These are phyloP conservation scores for Agapostemon virescens DNA, from an alignment of 2,888 invertebrate species.

Conservation along the genomic window DNA sequence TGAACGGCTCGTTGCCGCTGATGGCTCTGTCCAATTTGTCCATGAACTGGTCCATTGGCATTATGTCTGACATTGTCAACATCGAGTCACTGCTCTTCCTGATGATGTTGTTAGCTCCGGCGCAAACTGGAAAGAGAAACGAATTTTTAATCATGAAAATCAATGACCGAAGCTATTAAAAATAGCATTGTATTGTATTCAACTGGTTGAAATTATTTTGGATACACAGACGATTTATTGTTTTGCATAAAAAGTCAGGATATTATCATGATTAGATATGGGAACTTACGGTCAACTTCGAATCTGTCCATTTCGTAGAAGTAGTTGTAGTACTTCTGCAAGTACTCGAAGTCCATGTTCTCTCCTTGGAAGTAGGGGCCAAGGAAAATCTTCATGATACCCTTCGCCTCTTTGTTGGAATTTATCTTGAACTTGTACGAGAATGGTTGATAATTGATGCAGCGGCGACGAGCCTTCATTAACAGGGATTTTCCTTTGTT, in stretches of 20 bases:
- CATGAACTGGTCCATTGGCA: conserved; percentile 72
- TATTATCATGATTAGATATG: too few species aligned
- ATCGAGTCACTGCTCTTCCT: conserved; percentile 72
- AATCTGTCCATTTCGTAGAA: conserved; percentile 85
- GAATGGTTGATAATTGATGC: conserved; percentile 88
- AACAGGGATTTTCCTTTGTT: conserved; percentile 81
- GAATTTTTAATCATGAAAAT: background rate
- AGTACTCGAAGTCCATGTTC: conserved; percentile 81
- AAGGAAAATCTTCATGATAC: conserved; percentile 85
- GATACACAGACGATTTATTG: too few species aligned
- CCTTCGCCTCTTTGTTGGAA: conserved; percentile 84
- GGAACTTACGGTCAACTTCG: conserved; percentile 81
- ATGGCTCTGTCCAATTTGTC: conserved; percentile 73
- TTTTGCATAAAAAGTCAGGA: too few species aligned
- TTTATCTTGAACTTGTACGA: conserved; percentile 84
- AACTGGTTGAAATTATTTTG: too few species aligned
- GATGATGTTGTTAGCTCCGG: conserved; percentile 75
- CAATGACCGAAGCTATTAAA: too few species aligned
- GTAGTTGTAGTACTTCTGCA: conserved; percentile 79
- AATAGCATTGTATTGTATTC: too few species aligned
- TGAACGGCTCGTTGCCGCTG: conserved; percentile 75
- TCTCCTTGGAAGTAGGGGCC: conserved; percentile 86
- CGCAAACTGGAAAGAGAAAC: conserved; percentile 68
- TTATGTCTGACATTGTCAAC: conserved; percentile 69
- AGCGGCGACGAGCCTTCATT: conserved; percentile 85